A percentile compares a stretch with the other conserved stretches of the same genome.
Evolutionary conservation across 2,888 invertebrate genomes (phyloP).

Genomic region (Xylota sylvarum): DNA sequence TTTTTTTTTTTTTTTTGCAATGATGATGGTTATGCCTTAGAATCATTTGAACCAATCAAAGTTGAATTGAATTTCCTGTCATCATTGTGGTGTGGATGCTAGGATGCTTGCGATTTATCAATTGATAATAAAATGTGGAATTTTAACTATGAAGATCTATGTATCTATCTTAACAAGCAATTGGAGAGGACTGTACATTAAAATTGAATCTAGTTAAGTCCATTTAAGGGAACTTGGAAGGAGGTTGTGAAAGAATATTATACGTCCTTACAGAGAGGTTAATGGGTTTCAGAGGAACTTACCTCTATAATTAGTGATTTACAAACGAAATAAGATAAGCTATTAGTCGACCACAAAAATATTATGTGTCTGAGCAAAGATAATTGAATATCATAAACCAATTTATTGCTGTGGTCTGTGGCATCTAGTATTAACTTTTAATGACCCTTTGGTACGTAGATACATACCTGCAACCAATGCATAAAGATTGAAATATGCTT

Average conservation of each 20-base stretch:
- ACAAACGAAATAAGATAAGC: not conserved
- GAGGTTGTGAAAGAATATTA: not conserved
- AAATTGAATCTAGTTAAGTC: constrained; percentile 4
- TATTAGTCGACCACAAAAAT: not conserved
- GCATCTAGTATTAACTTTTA: not conserved
- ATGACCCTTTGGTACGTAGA: not conserved
- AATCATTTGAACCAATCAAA: constrained; percentile 60
- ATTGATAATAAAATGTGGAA: constrained; percentile 29
- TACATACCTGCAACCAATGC: too few species aligned
- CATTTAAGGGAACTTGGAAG: not conserved
- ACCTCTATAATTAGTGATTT: not conserved
- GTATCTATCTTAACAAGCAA: not conserved
- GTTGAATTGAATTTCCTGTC: constrained; percentile 65
- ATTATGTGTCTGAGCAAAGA: not conserved
- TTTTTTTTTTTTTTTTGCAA: constrained; percentile 6
- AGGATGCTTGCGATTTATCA: constrained; percentile 26
- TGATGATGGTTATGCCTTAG: constrained; percentile 18
- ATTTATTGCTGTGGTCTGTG: not conserved
- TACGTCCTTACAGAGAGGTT: too few species aligned
- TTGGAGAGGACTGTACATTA: not conserved
- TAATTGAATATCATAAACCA: not conserved
- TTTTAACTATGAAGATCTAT: constrained; percentile 1
- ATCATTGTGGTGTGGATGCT: not conserved
- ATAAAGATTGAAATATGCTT: too few species aligned
- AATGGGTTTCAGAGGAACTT: too few species aligned